Percentiles rank a stretch among this genome's conserved stretches.
These are phyloP conservation scores for Selenia dentaria DNA, from an alignment of 2,888 invertebrate species.

Conservation along the genomic window DNA sequence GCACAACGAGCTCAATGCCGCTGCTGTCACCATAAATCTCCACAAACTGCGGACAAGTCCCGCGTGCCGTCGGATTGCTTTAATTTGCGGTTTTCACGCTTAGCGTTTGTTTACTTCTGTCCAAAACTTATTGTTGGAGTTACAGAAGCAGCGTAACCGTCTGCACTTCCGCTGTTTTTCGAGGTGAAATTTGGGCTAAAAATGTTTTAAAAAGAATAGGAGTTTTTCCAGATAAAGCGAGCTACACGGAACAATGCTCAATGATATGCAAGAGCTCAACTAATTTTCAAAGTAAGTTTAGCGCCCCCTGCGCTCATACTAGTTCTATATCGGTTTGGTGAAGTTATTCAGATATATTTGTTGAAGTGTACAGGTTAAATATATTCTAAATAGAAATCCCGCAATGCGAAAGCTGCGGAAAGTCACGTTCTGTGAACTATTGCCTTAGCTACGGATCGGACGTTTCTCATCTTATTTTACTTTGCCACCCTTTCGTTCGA, in stretches of 20 bases:
- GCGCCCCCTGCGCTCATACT: constrained; percentile 11
- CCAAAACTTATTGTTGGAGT: constrained; percentile 16
- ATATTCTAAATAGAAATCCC: constrained; percentile 2
- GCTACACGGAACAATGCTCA: constrained; percentile 12
- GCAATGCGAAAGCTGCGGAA: constrained; percentile 37
- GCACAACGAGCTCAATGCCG: constrained; percentile 31
- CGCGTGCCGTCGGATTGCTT: constrained; percentile 38
- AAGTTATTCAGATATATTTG: neutral
- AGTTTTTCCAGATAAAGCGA: constrained; percentile 6
- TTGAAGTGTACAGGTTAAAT: neutral
- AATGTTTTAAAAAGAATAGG: constrained; percentile 1
- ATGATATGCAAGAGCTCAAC: constrained; percentile 35
- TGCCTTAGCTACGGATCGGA: constrained; percentile 42
- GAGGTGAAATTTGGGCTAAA: neutral
- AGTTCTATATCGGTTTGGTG: too few species aligned
- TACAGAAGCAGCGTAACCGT: constrained; percentile 13
- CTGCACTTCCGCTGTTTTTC: constrained; percentile 8
- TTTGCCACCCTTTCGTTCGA: constrained; percentile 30
- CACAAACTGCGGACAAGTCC: constrained; percentile 42
- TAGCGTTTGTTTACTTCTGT: constrained; percentile 33
- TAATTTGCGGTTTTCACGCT: constrained; percentile 42
- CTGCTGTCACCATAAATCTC: constrained; percentile 56
- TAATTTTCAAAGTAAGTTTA: constrained; percentile 44
- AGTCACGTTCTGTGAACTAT: constrained; percentile 44
- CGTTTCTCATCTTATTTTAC: constrained; percentile 43